These are phyloP conservation scores for Etheostoma perlongum DNA, from an alignment of 2,797 vertebrate species.

Conservation along the genomic window DNA sequence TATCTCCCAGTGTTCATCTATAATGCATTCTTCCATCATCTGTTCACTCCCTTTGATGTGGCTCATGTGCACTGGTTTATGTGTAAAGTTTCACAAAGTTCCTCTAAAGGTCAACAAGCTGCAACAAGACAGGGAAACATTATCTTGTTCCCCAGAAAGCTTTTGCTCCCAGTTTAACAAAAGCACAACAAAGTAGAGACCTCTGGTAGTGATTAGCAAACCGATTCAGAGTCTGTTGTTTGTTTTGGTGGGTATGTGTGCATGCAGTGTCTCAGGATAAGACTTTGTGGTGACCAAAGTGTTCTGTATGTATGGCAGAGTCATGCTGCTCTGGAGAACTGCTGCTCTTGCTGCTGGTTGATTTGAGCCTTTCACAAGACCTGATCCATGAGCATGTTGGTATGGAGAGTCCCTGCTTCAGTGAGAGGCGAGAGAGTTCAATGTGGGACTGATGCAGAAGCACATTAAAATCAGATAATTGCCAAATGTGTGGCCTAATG, in stretches of 20 bases:
- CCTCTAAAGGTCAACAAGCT: constrained; percentile 39
- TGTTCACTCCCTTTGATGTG: neutral
- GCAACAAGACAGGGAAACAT: neutral
- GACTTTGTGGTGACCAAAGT: constrained; percentile 17
- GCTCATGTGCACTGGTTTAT: neutral
- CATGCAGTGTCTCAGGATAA: neutral
- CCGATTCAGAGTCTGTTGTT: neutral
- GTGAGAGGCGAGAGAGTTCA: constrained; percentile 6
- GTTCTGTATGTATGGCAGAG: neutral
- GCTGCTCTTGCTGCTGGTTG: constrained; percentile 30
- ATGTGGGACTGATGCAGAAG: neutral
- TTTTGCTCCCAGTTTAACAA: neutral
- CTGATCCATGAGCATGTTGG: constrained; percentile 64
- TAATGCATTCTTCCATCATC: neutral
- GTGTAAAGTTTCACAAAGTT: constrained; percentile 36
- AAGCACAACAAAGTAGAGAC: constrained; percentile 11
- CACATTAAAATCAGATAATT: neutral
- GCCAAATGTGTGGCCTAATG: neutral
- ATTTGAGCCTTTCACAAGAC: constrained; percentile 51
- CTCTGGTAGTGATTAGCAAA: constrained; percentile 40
- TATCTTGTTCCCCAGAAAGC: neutral
- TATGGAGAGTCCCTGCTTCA: constrained; percentile 32
- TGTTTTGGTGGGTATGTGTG: constrained; percentile 15
- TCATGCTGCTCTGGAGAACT: constrained; percentile 1
- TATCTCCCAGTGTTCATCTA: neutral